Base-by-base conservation (phyloP, 2,888 invertebrate species). In the Stictocephala bisonia region DNA sequence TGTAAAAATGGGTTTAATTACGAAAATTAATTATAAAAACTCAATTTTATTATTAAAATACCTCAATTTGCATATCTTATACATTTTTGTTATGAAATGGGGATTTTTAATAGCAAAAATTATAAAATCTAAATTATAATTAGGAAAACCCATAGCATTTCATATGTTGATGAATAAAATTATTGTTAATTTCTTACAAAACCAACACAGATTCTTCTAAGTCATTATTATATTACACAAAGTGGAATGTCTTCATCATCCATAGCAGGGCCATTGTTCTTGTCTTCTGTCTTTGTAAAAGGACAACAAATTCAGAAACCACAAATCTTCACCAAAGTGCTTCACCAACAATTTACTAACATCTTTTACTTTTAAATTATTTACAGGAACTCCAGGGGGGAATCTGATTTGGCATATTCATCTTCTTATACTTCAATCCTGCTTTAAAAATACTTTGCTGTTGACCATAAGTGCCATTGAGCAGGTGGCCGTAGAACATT, bases 351-450 rank as follows among this genome's bases (percentile, higher is more conserved):
- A n/a, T 20, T 66, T 66, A 13, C 41, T 41, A 1, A 26, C 41
- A 24, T 66, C 66, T 31, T 41, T 66, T 15, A 66, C n/a, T 66
- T 66, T 66, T 18, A 41, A 15, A 48, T 48, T n/a, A 22, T 20
- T 13, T 15, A 48, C 48, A 7, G 48, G 11, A 11, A 48, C 48
- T 15, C n/a, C 48, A 2, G 48, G 48, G 3, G n/a, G 1, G 18
- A 48, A 15, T 48, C 18, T n/a, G n/a, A n/a, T n/a, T n/a, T n/a
- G n/a, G n/a, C n/a, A n/a, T n/a, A n/a, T n/a, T n/a, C n/a, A n/a
- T 1, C 6, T 44, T 11, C 6, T 15, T 60, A 7, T 31, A 60
- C 20, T 60, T 60, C 24, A n/a, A n/a, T 11, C 35, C 60, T 60
- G 60, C 31, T 31, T 60, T 60, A 22, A 27, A 60, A 15, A 60